These are phyloP conservation scores for Drosophila colorata DNA, from an alignment of 2,888 invertebrate genomes.

Conservation along the genomic window DNA sequence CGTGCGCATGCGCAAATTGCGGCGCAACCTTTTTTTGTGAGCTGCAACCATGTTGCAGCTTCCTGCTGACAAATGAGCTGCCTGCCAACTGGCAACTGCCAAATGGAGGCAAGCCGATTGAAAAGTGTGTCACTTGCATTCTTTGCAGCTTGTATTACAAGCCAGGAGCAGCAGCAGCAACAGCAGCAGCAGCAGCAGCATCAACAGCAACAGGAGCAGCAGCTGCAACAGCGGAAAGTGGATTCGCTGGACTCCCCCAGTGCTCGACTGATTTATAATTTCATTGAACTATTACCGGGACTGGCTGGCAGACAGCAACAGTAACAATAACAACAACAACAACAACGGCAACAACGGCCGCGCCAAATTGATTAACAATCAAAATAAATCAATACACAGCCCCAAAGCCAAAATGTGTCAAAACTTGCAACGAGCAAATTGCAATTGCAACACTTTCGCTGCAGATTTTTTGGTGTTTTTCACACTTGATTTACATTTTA, in stretches of 20 bases:
- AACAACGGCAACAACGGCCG: slow-evolving; percentile 32
- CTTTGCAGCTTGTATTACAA: slow-evolving; percentile 61
- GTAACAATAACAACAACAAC: slow-evolving; percentile 1
- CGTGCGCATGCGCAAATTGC: slow-evolving; percentile 80
- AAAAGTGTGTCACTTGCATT: slow-evolving; percentile 77
- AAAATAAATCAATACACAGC: slow-evolving; percentile 78
- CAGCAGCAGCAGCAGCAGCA: not conserved
- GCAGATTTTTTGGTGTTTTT: slow-evolving; percentile 72
- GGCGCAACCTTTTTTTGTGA: slow-evolving; percentile 56
- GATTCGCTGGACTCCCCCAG: slow-evolving; percentile 6
- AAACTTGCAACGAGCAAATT: slow-evolving; percentile 75
- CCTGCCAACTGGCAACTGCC: slow-evolving; percentile 7
- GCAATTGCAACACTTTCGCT: slow-evolving; percentile 79
- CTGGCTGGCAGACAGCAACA: slow-evolving; percentile 16
- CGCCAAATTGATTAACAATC: slow-evolving; percentile 78
- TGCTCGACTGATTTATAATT: slow-evolving; percentile 70
- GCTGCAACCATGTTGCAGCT: slow-evolving; percentile 30
- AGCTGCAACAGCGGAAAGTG: slow-evolving; percentile 3
- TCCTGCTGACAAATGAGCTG: slow-evolving; percentile 76
- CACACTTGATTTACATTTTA: slow-evolving; percentile 79
- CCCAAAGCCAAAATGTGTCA: slow-evolving; percentile 74
- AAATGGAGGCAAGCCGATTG: not conserved
- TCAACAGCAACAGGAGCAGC: slow-evolving; percentile 8
- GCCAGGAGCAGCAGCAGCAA: slow-evolving; percentile 6
- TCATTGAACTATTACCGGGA: slow-evolving; percentile 73